phyloP scores from a whole-genome alignment of 2,888 invertebrate genomes.

The Agonopterix subpropinquella region DNA sequence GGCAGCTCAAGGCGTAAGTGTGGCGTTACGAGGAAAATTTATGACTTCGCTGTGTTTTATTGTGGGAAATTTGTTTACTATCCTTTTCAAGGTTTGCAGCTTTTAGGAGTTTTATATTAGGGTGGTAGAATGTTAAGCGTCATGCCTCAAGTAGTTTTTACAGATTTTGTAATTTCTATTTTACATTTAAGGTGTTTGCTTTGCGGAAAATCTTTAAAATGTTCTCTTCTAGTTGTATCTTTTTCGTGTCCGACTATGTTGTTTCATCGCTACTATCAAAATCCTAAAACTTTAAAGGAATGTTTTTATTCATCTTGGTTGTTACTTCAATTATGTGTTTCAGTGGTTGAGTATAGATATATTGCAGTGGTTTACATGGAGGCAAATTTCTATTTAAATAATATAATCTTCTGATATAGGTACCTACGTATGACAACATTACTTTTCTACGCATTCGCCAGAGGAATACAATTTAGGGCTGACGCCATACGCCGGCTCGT shows the following conservation, averaged over 20 bases:
- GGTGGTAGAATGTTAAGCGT: no score
- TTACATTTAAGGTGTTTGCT: slow-evolving; percentile 3
- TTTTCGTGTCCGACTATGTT: background rate
- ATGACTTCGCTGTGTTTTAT: slow-evolving; percentile 36
- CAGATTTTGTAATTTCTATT: background rate
- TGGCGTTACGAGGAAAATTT: slow-evolving; percentile 60
- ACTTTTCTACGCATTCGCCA: slow-evolving; percentile 61
- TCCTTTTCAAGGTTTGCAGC: background rate
- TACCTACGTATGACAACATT: slow-evolving; percentile 40
- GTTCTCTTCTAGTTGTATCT: background rate
- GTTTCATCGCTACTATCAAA: background rate
- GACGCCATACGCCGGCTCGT: slow-evolving; percentile 55
- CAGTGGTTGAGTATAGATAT: slow-evolving; percentile 7
- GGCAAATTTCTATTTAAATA: slow-evolving; percentile 33
- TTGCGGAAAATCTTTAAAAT: slow-evolving; percentile 1
- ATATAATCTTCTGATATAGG: slow-evolving; percentile 29
- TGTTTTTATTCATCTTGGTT: background rate
- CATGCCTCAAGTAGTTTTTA: no score
- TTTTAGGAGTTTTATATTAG: background rate
- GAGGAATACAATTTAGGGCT: slow-evolving; percentile 65
- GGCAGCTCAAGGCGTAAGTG: slow-evolving; percentile 52
- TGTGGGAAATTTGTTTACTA: slow-evolving; percentile 23
- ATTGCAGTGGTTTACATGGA: slow-evolving; percentile 3
- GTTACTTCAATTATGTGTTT: slow-evolving; percentile 13
- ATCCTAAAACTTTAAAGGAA: no score